These are phyloP conservation scores for Calyptommatus sinebrachiatus DNA, from an alignment of 2,113 vertebrate genomes.

Conservation along the genomic window DNA sequence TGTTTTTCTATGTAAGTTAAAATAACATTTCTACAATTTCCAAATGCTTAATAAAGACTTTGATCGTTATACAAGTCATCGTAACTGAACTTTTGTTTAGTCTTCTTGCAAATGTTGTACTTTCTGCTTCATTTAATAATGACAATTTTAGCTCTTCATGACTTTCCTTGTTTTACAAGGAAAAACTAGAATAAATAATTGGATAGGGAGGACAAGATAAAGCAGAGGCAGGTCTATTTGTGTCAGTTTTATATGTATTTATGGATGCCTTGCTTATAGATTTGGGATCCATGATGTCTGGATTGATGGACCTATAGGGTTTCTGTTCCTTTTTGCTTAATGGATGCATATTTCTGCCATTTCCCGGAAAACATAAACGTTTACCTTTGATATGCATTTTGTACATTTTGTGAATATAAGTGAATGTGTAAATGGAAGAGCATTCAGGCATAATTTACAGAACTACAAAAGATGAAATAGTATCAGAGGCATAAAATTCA, in stretches of 20 bases:
- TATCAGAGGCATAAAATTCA: too few species aligned
- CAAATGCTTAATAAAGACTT: background rate
- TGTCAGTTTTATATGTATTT: background rate
- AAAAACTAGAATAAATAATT: background rate
- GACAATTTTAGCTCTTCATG: background rate
- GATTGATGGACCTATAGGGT: too few species aligned
- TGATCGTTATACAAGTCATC: slow-evolving; percentile 18
- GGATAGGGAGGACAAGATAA: background rate
- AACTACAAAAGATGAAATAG: too few species aligned
- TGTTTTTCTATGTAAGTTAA: background rate
- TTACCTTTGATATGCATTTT: background rate
- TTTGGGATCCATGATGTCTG: too few species aligned
- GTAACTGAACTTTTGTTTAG: slow-evolving; percentile 20
- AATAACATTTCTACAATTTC: slow-evolving; percentile 7
- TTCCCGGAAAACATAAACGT: background rate
- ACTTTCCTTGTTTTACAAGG: background rate
- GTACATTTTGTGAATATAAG: too few species aligned
- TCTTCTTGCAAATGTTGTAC: background rate
- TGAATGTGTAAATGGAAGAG: too few species aligned
- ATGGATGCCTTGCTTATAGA: background rate
- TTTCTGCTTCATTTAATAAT: slow-evolving; percentile 5
- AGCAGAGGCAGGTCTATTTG: background rate
- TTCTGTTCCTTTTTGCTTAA: too few species aligned
- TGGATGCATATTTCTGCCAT: background rate
- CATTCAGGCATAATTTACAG: too few species aligned